Evolutionary conservation across 1,140 invertebrate species (phyloP), one percentile per base, ranked within the genome.

Genomic region (Triops longicaudatus): DNA sequence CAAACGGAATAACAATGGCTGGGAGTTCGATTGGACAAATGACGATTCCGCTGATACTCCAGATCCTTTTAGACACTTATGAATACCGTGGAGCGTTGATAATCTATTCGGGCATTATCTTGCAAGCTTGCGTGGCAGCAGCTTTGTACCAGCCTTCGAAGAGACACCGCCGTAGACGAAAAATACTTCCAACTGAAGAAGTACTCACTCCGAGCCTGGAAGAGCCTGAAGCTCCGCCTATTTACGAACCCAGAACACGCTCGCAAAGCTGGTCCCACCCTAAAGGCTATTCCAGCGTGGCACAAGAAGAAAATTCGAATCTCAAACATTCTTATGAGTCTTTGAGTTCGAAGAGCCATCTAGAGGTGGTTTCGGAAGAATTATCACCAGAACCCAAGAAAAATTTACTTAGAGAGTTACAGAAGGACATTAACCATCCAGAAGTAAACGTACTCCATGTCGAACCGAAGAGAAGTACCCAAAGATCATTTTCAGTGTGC

Each of bases 1-100:
- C 83, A 2, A 83, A 81, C 72, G 83, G 83, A 26, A 72, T 83
- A n/a, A 79, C 80, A 14, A 80, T 82, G 78, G 80, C 83, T 5
- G 82, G 82, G 1, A 81, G 80, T 75, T 79, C 81, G 10, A 42
- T 83, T 12, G 83, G 83, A 22, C 81, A 81, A 28, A 80, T 83
- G 37, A 41, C 81, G 10, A 78, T 83, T 31, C 82, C 82, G 5
- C 22, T 81, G 12, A 63, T 83, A 6, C 78, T 80, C 5, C 76
- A 79, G n/a, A 31, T 77, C 26, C 50, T 79, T 2, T 26, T 80
- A 2, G 37, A 37, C 9, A 42, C 76, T 2, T 80, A 78, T 27
- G 79, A 76, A 43, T 42, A 73, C 26, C 31, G 77, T 4, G 80
- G 79, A 6, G 75, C 78, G 14, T 41, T 85, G 26, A 78, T 86